phyloP scores from a whole-genome alignment of 2,113 vertebrate genomes.

The Prinia subflava region DNA sequence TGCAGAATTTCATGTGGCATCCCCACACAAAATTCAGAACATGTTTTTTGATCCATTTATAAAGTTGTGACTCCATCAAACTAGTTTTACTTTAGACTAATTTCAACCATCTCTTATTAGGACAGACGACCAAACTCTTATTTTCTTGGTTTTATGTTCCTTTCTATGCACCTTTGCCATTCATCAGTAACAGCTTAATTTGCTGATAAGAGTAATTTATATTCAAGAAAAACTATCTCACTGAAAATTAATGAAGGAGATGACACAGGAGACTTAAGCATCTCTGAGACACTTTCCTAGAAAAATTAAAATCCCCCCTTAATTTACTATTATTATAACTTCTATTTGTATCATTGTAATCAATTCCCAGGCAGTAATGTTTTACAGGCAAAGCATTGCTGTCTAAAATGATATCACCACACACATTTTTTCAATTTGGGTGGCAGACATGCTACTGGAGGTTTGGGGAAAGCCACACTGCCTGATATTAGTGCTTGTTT shows the following conservation, averaged over 20 bases:
- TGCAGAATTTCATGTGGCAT: not conserved
- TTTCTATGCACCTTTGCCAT: not conserved
- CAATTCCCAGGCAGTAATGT: constrained; percentile 34
- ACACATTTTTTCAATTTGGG: constrained; percentile 17
- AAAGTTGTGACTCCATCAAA: not conserved
- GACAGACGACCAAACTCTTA: not conserved
- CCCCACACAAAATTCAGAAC: not conserved
- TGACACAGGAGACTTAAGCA: constrained; percentile 15
- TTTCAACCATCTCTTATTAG: not conserved
- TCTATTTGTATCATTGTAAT: constrained; percentile 13
- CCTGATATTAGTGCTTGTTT: not conserved
- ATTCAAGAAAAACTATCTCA: constrained; percentile 16
- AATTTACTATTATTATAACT: constrained; percentile 12
- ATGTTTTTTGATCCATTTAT: not conserved
- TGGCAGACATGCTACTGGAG: not conserved
- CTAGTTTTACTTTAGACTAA: not conserved
- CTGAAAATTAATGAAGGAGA: not conserved
- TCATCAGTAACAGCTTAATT: constrained; percentile 7
- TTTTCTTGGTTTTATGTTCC: not conserved
- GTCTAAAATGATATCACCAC: not conserved
- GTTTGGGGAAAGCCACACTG: not conserved
- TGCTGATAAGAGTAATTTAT: constrained; percentile 9
- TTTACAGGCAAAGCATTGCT: constrained; percentile 8
- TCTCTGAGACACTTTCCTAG: not conserved
- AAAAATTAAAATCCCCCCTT: not conserved